Percentiles rank a stretch among this genome's conserved stretches.
These are phyloP conservation scores for Dryobotodes eremita DNA, from an alignment of 2,888 invertebrate genomes.

Conservation along the genomic window DNA sequence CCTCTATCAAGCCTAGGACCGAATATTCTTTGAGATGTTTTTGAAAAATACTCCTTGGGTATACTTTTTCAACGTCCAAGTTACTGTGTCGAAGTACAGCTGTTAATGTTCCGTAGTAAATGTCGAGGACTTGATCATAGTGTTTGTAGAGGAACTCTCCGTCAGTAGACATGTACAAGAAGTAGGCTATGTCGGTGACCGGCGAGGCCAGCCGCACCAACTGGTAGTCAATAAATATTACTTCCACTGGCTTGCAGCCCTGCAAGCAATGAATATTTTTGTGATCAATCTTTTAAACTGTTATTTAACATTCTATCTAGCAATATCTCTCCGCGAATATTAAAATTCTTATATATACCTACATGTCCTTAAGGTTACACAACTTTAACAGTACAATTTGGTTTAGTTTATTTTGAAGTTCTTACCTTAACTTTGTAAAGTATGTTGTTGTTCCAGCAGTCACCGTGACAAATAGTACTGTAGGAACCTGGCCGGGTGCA, in stretches of 20 bases:
- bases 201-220: conserved; percentile 80
- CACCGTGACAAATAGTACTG: conserved; percentile 82
- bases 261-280: conserved; percentile 70
- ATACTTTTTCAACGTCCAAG: conserved; percentile 76
- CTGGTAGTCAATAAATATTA: conserved; percentile 81
- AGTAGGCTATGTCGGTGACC: conserved; percentile 82
- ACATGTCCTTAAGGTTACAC: not conserved
- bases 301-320: not conserved
- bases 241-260: conserved; percentile 79
- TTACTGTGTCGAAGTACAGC: conserved; percentile 81
- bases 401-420: not conserved
- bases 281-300: not conserved
- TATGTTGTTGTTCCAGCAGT: conserved; percentile 84
- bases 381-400: not conserved
- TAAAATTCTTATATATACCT: not conserved
- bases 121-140: conserved; percentile 76
- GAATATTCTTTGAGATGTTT: conserved; percentile 80
- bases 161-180: conserved; percentile 81
- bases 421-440: conserved; percentile 79
- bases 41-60: conserved; percentile 77
- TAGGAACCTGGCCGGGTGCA: conserved; percentile 73
- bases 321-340: not conserved
- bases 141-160: conserved; percentile 75
- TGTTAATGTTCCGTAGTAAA: conserved; percentile 81
- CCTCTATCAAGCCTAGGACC: conserved; percentile 82